Evolutionary conservation across 2,888 invertebrate species (phyloP).

Genomic region (Epinotia bilunana): DNA sequence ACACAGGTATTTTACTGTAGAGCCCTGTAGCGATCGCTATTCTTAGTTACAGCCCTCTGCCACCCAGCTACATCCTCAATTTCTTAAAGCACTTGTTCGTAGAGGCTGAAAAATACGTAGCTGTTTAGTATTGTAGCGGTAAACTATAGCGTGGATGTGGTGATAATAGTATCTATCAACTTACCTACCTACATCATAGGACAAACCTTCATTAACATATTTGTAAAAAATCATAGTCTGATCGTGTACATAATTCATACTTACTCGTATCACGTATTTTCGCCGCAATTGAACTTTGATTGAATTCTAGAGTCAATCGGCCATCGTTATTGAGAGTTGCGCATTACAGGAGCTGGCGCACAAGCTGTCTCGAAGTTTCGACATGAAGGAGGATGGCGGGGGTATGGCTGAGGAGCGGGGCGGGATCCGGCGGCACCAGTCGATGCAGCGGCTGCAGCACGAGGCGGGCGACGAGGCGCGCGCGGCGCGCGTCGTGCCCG

Average conservation of each 20-base stretch:
- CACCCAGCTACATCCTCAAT: constrained; percentile 77
- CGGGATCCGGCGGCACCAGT: constrained; percentile 89
- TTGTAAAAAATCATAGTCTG: constrained; percentile 39
- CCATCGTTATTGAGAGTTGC: constrained; percentile 38
- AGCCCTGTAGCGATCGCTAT: constrained; percentile 36
- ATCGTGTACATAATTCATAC: constrained; percentile 45
- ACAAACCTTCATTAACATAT: constrained; percentile 39
- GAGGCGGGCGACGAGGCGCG: constrained; percentile 83
- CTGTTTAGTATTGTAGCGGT: constrained; percentile 79
- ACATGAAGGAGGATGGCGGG: constrained; percentile 93
- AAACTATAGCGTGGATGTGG: constrained; percentile 79
- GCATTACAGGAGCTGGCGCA: constrained; percentile 91
- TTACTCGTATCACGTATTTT: constrained; percentile 45
- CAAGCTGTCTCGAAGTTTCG: constrained; percentile 93
- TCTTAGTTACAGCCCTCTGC: constrained; percentile 73
- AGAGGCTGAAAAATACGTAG: constrained; percentile 78
- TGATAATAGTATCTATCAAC: constrained; percentile 64
- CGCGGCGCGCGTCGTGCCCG: constrained; percentile 89
- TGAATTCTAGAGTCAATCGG: constrained; percentile 35
- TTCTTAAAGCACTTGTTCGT: constrained; percentile 79
- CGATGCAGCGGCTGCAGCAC: constrained; percentile 89
- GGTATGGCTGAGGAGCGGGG: constrained; percentile 87
- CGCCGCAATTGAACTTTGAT: constrained; percentile 46
- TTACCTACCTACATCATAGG: constrained; percentile 49
- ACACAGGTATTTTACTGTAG: constrained; percentile 28